phyloP scores from a whole-genome alignment of 2,888 invertebrate genomes.

The Drosophila kambysellisi region DNA sequence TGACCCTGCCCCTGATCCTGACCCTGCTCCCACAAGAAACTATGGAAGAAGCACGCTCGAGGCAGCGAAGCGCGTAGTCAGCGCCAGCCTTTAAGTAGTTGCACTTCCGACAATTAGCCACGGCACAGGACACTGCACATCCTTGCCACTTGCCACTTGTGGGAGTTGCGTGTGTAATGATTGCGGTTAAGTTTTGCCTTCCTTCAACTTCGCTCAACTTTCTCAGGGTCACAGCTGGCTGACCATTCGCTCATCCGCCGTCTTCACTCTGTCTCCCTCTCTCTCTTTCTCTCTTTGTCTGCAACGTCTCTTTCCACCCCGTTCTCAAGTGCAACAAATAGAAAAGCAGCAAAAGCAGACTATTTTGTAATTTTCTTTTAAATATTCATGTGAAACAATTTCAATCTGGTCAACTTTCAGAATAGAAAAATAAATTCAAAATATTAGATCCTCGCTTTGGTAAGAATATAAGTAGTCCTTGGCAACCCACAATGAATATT shows the following conservation, averaged over 20 bases:
- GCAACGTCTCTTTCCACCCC: neutral
- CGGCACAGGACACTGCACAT: constrained; percentile 37
- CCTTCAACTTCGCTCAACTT: constrained; percentile 30
- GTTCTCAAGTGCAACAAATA: neutral
- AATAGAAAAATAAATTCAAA: neutral
- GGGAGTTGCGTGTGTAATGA: constrained; percentile 70
- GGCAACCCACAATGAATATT: too few relatives aligned
- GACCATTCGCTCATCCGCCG: constrained; percentile 13
- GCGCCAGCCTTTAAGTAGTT: constrained; percentile 63
- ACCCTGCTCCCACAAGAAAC: neutral
- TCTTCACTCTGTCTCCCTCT: neutral
- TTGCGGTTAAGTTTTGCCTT: constrained; percentile 61
- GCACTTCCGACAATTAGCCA: constrained; percentile 70
- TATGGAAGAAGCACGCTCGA: constrained; percentile 16
- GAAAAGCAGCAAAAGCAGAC: neutral
- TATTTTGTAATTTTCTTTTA: too few relatives aligned
- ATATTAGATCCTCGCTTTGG: too few relatives aligned
- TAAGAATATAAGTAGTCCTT: too few relatives aligned
- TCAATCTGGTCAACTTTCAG: too few relatives aligned
- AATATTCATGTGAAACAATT: neutral
- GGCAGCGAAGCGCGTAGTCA: constrained; percentile 63
- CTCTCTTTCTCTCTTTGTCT: too few relatives aligned
- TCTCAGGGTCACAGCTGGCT: constrained; percentile 78
- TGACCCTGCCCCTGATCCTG: neutral
- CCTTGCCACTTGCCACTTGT: constrained; percentile 39